Base-by-base conservation (phyloP, 2,113 vertebrate genomes). In the Anhinga anhinga region DNA sequence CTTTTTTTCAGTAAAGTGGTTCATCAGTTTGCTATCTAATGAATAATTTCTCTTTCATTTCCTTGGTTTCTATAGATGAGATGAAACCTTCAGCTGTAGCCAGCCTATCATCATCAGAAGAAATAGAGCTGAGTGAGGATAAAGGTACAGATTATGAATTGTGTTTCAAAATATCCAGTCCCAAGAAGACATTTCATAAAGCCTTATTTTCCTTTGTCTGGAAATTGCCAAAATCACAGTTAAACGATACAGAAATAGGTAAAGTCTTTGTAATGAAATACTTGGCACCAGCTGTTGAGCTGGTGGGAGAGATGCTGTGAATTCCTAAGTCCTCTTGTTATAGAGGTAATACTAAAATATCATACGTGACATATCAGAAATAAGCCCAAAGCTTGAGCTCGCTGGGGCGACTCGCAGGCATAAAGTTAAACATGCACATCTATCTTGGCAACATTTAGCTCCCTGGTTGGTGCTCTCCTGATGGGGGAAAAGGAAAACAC, bases 91-190 rank as follows among this genome's bases (percentile, higher is more conserved):
- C 95, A 74, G 52, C 92, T 69, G 88, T 69, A 61, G 87, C 91
- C 78, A 96, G 73, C 67, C 89, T 88, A 26, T 71, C 97, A 87
- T 82, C 97, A 15, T 86, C 94, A 88, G 95, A 91, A 90, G 95
- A 70, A 23, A 66, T 4, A 72, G 95, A 97, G 63, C 81, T 86
- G 63, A 92, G 82, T 59, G 87, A 97, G 93, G 95, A 96, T 83
- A 97, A 98, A 98, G 98, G 98, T 98, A 98, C 30, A 69, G 96
- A 93, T 45, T 62, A 30, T 53, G 87, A 90, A 93, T 63, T 90
- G 45, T 71, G 14, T 47, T 94, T 79, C 61, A 93, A 86, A 95
- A 65, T 78, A 70, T 13, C 66, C 27, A 9, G 1, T 93, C 86
- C 84, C 65, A 32, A 87, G 93, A 90, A 79, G 61, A 55, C 34